These are phyloP conservation scores for Caenorhabditis wallacei DNA, from an alignment of 2,888 invertebrate genomes.

Conservation along the genomic window DNA sequence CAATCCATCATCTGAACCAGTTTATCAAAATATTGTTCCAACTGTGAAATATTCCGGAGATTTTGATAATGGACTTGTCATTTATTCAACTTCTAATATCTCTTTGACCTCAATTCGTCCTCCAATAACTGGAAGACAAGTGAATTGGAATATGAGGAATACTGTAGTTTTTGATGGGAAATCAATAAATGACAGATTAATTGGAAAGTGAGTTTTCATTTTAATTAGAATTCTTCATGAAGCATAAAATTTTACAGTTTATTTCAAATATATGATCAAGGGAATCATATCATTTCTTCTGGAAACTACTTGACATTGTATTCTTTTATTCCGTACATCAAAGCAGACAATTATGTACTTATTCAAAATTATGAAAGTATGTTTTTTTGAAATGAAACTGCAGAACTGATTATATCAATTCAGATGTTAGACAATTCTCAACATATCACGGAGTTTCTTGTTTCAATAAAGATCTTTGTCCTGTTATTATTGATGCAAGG, in stretches of 20 bases:
- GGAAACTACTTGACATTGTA: slow-evolving; percentile 29
- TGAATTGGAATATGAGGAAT: slow-evolving; percentile 23
- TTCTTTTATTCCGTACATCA: slow-evolving; percentile 9
- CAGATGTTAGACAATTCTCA: slow-evolving; percentile 19
- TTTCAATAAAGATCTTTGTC: slow-evolving; percentile 1
- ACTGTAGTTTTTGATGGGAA: slow-evolving; percentile 37
- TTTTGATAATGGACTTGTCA: slow-evolving; percentile 20
- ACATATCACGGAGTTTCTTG: slow-evolving; percentile 18
- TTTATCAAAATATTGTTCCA: slow-evolving; percentile 10
- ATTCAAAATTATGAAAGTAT: slow-evolving; percentile 30
- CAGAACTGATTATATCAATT: neutral
- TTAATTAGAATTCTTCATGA: neutral
- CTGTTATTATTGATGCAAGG: slow-evolving; percentile 4
- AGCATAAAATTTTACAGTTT: slow-evolving; percentile 9
- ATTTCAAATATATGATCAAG: slow-evolving; percentile 9
- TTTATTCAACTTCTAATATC: slow-evolving; percentile 13
- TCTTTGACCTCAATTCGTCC: slow-evolving; percentile 17
- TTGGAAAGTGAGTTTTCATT: slow-evolving; percentile 16
- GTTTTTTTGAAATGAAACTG: neutral
- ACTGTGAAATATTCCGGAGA: slow-evolving; percentile 5
- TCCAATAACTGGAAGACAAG: neutral
- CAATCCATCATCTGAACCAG: slow-evolving; percentile 7
- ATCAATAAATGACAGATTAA: slow-evolving; percentile 13
- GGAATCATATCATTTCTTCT: slow-evolving; percentile 23
- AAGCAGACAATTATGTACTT: slow-evolving; percentile 14